Percentiles rank a stretch among this genome's conserved stretches.
These are phyloP conservation scores for Agrochola lota DNA, from an alignment of 2,888 invertebrate genomes.

Conservation along the genomic window DNA sequence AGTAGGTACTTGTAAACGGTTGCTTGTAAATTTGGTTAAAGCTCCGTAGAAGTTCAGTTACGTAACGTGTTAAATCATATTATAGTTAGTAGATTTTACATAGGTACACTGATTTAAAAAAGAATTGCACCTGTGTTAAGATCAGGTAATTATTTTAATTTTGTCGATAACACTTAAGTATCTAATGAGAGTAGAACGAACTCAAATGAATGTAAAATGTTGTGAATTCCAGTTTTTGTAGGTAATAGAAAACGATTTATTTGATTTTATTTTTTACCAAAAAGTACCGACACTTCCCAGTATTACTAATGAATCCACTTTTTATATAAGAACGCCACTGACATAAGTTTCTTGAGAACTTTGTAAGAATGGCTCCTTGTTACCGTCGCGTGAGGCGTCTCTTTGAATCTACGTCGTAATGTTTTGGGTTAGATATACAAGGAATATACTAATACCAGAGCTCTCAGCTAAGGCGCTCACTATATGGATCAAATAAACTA, in stretches of 20 bases:
- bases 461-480: background rate
- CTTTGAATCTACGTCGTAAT: conserved; percentile 2
- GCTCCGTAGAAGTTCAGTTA: background rate
- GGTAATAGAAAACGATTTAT: background rate
- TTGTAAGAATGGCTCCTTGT: conserved; percentile 13
- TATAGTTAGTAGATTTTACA: background rate
- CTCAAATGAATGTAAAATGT: background rate
- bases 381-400: background rate
- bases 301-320: conserved; percentile 2
- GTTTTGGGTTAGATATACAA: conserved; percentile 1
- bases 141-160: background rate
- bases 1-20: conserved; percentile 17
- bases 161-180: background rate
- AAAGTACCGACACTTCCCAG: background rate
- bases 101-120: background rate
- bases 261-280: background rate
- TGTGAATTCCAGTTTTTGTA: background rate
- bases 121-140: background rate
- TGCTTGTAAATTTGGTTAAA: conserved; percentile 10
- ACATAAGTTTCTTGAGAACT: conserved; percentile 9
- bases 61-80: background rate
- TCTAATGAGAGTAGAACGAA: background rate
- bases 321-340: background rate
- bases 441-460: background rate
- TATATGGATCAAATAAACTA: background rate